Evolutionary conservation across 1,140 invertebrate species (phyloP).

Genomic region (Mylabris phalerata): DNA sequence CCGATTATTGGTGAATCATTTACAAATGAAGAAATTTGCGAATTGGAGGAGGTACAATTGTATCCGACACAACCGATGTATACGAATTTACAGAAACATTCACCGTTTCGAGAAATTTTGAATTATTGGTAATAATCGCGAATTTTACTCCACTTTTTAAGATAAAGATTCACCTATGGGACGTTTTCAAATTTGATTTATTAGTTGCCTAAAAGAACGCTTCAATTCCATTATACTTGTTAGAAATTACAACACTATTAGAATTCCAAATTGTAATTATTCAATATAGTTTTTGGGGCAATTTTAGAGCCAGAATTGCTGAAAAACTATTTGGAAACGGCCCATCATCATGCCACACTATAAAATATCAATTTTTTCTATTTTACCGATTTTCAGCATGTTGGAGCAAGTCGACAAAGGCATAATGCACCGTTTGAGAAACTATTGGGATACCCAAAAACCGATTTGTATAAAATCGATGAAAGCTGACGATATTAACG

Average conservation of each 20-base stretch:
- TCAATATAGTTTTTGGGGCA: too few species aligned
- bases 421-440: slow-evolving; percentile 10
- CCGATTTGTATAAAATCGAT: slow-evolving; percentile 7
- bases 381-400: slow-evolving; percentile 4
- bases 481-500: background rate
- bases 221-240: too few species aligned
- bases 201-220: too few species aligned
- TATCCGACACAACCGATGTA: slow-evolving; percentile 29
- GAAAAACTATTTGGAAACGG: too few species aligned
- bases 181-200: too few species aligned
- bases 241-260: too few species aligned
- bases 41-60: slow-evolving; percentile 33
- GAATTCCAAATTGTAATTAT: too few species aligned
- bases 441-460: slow-evolving; percentile 15
- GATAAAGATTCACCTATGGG: too few species aligned
- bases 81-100: slow-evolving; percentile 29
- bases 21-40: slow-evolving; percentile 29
- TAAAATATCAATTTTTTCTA: background rate
- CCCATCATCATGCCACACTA: background rate
- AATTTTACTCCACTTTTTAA: too few species aligned
- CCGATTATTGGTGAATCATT: slow-evolving; percentile 32
- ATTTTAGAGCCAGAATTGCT: too few species aligned
- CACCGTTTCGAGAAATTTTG: slow-evolving; percentile 31
- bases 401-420: slow-evolving; percentile 9
- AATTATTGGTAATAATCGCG: slow-evolving; percentile 28